Base-by-base conservation (phyloP, 2,113 vertebrate genomes). In the Ivindomyrus marchei region DNA sequence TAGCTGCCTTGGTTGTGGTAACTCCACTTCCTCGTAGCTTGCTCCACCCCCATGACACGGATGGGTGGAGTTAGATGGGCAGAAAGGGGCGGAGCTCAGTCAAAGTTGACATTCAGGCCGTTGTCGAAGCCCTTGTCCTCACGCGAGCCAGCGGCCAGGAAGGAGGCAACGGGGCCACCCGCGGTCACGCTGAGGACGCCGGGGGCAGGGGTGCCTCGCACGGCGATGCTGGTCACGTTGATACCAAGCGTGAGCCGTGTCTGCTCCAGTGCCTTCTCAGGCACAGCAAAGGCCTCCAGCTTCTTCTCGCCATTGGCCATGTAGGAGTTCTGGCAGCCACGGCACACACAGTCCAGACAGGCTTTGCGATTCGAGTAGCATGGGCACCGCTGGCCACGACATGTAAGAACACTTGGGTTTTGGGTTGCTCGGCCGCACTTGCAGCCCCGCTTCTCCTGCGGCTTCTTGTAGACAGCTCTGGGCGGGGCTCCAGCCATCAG, bases 281-380 rank as follows among this genome's bases (percentile, higher is more conserved):
- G 98, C 93, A 99, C 98, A 3, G 98, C 98, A 93, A 99, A 99
- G 87, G 98, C 98, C 96, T 99, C 98, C 95, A 99, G 96, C 96
- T 99, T 99, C 96, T 99, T 99, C 96, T 99, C 98, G n/a, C 98
- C 98, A 15, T 99, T 99, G 93, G 98, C 98, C 98, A 99, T 99
- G 95, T 99, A 99, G 8, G 98, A 99, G 96, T 99, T 99, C 97
- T 99, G 98, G 96, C 98, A 99, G 95, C 98, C 98, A 85, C 98
- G 97, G 96, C 98, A 99, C 96, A 99, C 99, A 92, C 98, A 99
- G 96, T 99, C 98, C 96, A 99, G 96, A 95, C 98, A 99, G 94
- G 98, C 98, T 97, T 99, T 99, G 92, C 98, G 98, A 96, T 99
- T 99, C 66, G 98, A 99, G 92, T 99, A 99, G 93, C 98, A 99